Evolutionary conservation across 2,113 vertebrate species (phyloP).

Genomic region (Aix galericulata): DNA sequence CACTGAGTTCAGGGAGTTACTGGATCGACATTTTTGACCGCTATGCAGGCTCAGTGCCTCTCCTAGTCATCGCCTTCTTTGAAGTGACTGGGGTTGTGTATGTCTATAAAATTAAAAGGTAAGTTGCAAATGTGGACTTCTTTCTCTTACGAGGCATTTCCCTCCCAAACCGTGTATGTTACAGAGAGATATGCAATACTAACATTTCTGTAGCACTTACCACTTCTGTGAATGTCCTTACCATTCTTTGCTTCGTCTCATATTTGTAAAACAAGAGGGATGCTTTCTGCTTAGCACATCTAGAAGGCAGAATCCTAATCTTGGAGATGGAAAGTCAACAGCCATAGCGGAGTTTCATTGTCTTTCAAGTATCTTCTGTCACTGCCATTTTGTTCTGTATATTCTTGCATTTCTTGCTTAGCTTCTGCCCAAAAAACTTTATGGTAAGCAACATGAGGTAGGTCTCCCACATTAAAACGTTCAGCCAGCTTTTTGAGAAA

Average conservation of each 20-base stretch:
- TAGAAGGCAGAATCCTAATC: neutral
- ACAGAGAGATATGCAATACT: neutral
- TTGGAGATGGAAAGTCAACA: neutral
- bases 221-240: neutral
- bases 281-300: neutral
- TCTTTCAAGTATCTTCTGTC: neutral
- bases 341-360: neutral
- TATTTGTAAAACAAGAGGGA: neutral
- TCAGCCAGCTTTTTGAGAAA: neutral
- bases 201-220: neutral
- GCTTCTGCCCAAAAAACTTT: no score
- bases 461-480: neutral
- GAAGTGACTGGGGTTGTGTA: conserved; percentile 82
- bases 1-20: conserved; percentile 88
- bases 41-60: conserved; percentile 83
- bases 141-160: neutral
- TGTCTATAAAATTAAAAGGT: conserved; percentile 86
- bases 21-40: conserved; percentile 92
- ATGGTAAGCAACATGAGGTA: no score
- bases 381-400: no score
- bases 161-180: neutral
- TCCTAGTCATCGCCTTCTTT: conserved; percentile 86
- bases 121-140: neutral
- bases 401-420: no score
- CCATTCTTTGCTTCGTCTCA: neutral